Base-by-base conservation (phyloP, 2,888 invertebrate species). In the Leptopterna dolabrata region DNA sequence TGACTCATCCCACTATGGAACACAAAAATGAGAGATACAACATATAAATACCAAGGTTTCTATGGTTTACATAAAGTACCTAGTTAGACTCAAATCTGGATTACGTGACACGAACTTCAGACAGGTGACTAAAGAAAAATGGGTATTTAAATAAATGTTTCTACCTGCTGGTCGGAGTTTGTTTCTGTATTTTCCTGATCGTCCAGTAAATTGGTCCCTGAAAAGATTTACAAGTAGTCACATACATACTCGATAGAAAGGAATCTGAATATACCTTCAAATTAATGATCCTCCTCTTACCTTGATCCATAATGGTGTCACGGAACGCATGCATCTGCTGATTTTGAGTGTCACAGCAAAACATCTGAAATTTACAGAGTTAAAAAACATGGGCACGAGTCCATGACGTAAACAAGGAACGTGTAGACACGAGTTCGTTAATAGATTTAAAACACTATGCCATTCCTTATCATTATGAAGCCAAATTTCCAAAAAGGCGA, bases 151-250 rank as follows among this genome's bases (percentile, higher is more conserved):
- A 63, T 24, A 63, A 6, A 24, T 63, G 6, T 24, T 24, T 2
- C 19, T 63, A 88, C 88, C 87, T 88, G 88, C n/a, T 87, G 85
- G 19, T 89, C 88, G 36, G 88, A 70, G 16, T 81, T 76, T 24
- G 80, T n/a, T 47, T 87, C 86, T 2, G 81, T 9, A 36, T 73
- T 86, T 47, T 88, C 88, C 51, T 88, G 81, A 51, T 89, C 89
- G 41, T 89, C 89, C 0, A 89, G 88, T 16, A 89, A 73, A 83
- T 89, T 89, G 47, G 87, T 88, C 27, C 89, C 87, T 88, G 82
- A 0, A 86, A 70, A 14, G n/a, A n/a, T n/a, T n/a, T n/a, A n/a
- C n/a, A n/a, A n/a, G n/a, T n/a, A n/a, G n/a, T n/a, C n/a, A n/a
- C n/a, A n/a, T n/a, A n/a, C n/a, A n/a, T n/a, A n/a, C n/a, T n/a